These are phyloP conservation scores for Cinclus cinclus DNA, from an alignment of 2,113 vertebrate species.

Conservation along the genomic window DNA sequence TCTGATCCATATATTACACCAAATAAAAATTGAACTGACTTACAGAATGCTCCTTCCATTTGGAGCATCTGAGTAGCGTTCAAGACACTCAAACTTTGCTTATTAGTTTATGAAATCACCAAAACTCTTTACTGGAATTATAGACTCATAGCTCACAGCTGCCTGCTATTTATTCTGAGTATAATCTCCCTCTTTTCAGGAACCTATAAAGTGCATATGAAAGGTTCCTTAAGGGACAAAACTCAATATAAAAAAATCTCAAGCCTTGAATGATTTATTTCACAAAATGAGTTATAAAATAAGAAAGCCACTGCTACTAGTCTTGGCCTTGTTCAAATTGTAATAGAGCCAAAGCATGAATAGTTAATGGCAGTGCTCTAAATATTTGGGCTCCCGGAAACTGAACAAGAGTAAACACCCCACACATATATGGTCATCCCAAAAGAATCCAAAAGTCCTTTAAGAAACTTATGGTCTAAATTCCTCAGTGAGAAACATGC, in stretches of 20 bases:
- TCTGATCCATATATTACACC: neutral
- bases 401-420: neutral
- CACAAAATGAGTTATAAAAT: neutral
- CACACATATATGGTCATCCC: neutral
- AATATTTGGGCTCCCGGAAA: neutral
- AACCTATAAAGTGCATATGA: neutral
- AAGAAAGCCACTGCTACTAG: neutral
- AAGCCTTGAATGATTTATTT: constrained; percentile 4
- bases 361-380: neutral
- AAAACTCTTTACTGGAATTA: neutral
- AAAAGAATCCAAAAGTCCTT: neutral
- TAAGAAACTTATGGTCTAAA: neutral
- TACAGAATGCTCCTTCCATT: constrained; percentile 10
- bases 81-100: neutral
- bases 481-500: neutral
- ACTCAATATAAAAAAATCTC: neutral
- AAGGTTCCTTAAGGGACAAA: neutral
- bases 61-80: neutral
- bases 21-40: constrained; percentile 3
- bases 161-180: constrained; percentile 29
- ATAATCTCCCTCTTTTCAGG: constrained; percentile 11
- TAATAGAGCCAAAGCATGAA: neutral
- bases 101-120: constrained; percentile 9
- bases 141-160: neutral
- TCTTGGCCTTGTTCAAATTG: neutral